Evolutionary conservation across 92 coral and sea anemone species (phyloP), one percentile per base, ranked within the genome.

Genomic region (Porites rus): DNA sequence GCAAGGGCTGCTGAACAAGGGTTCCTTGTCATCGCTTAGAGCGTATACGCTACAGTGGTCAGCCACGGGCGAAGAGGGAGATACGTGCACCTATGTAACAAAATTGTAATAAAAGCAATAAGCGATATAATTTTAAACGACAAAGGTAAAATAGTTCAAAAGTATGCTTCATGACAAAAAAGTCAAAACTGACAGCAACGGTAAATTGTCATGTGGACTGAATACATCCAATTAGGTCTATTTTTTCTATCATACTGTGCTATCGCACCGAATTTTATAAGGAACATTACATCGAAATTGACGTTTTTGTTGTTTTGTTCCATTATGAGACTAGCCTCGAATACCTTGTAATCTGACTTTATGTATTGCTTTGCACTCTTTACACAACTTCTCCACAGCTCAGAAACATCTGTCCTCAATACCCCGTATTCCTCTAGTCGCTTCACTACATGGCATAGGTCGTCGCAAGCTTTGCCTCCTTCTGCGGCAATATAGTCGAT

Each of bases 1-100:
- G 82, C 88, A 76, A 68, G 60, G 69, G 28, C 74, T 63, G 63
- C 84, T 75, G 67, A 65, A 89, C 83, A 72, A 86, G 71, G 65
- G 71, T 82, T 89, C 92, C 10, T 14, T 53, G 68, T 75, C 81
- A 56, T 79, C 90, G 60, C 86, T 89, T 62, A 89, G 87, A 64
- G 92, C 86, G 46, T 72, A 89, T 18, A 25, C 28, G 1, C 28
- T 25, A 25, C 28, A 25, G 28, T 25, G 28, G 28, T 25, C 28
- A 25, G 28, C 88, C 31, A 82, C 65, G 31, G 70, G 56, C 13
- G 88, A 82, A 8, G 72, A 67, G 4, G 50, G 76, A 64, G 88
- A 72, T 16, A 82, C 80, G 58, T 88, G 91, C 25, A 82, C 88
- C 91, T 88, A 58, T 10, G n/a, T n/a, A 14, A 74, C 13, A 43